Percentiles rank a stretch among this genome's conserved stretches.
Evolutionary conservation across 1,140 invertebrate species (phyloP).

Genomic region (Pogonognathellus flavescens): DNA sequence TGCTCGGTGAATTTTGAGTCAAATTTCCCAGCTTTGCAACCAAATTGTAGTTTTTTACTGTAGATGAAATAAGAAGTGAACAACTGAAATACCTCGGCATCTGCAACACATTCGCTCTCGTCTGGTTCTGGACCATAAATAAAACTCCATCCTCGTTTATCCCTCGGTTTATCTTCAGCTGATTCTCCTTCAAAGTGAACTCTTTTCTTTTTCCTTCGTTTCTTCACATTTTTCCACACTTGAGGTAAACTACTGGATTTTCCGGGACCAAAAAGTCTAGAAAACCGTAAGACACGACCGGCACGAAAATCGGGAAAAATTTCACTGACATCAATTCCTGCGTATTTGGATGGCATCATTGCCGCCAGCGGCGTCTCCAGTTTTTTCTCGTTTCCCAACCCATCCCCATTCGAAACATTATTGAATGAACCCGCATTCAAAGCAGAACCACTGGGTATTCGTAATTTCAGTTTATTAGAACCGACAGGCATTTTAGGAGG

Average conservation of each 20-base stretch:
- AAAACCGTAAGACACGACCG: slow-evolving; percentile 92
- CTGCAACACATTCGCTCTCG: not conserved
- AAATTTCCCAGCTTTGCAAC: too few relatives aligned
- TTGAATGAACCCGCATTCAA: too few relatives aligned
- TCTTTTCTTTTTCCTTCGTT: slow-evolving; percentile 78
- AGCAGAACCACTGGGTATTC: slow-evolving; percentile 1
- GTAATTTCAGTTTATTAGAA: slow-evolving; percentile 24
- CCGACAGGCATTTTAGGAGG: slow-evolving; percentile 74
- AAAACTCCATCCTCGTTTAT: slow-evolving; percentile 18
- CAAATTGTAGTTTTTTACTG: too few relatives aligned
- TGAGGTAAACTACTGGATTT: slow-evolving; percentile 92
- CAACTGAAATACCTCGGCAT: slow-evolving; percentile 11
- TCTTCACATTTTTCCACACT: slow-evolving; percentile 90
- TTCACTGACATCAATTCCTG: slow-evolving; percentile 88
- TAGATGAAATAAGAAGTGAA: not conserved
- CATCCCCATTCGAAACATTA: not conserved
- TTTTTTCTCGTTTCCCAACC: slow-evolving; percentile 71
- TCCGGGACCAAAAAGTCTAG: slow-evolving; percentile 91
- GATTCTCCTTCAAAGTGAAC: slow-evolving; percentile 42
- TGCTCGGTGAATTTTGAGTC: too few relatives aligned
- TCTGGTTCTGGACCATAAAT: slow-evolving; percentile 23
- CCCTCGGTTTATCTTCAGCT: slow-evolving; percentile 1
- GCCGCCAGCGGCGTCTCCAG: slow-evolving; percentile 92
- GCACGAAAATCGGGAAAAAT: slow-evolving; percentile 93
- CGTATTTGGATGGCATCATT: slow-evolving; percentile 95